Conservation (phyloP, 2,888 invertebrate genomes). For the Archips xylosteana region DNA sequence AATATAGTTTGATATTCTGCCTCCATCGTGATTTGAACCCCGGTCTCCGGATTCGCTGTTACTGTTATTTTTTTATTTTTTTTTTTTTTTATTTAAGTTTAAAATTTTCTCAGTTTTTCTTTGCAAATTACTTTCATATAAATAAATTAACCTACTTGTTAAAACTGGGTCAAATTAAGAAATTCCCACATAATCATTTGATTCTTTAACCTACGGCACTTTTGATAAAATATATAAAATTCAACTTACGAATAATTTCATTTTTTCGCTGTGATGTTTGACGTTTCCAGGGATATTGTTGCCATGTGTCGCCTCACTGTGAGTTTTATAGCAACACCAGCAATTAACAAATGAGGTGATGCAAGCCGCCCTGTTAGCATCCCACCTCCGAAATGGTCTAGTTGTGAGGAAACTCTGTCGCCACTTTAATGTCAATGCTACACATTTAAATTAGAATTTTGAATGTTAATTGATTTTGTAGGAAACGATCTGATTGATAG, state of each 20-base stretch:
- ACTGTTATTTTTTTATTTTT: too few relatives aligned
- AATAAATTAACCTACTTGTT: too few relatives aligned
- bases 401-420: slow-evolving; percentile 25
- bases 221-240: not conserved
- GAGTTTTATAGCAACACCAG: slow-evolving; percentile 23
- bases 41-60: too few relatives aligned
- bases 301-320: slow-evolving; percentile 1
- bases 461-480: slow-evolving; percentile 21
- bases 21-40: too few relatives aligned
- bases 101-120: too few relatives aligned
- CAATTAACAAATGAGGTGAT: slow-evolving; percentile 16
- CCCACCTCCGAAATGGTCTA: slow-evolving; percentile 23
- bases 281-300: slow-evolving; percentile 29
- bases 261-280: slow-evolving; percentile 29
- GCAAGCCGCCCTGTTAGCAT: slow-evolving; percentile 23
- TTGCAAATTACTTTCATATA: too few relatives aligned
- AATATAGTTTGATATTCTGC: too few relatives aligned
- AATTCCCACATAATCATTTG: too few relatives aligned
- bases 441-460: slow-evolving; percentile 36
- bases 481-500: slow-evolving; percentile 9
- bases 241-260: slow-evolving; percentile 46
- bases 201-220: too few relatives aligned
- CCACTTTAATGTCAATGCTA: slow-evolving; percentile 33
- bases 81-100: too few relatives aligned
- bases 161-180: too few relatives aligned